Conservation (phyloP, 2,888 invertebrate genomes). For the Cartodere bifasciata region DNA sequence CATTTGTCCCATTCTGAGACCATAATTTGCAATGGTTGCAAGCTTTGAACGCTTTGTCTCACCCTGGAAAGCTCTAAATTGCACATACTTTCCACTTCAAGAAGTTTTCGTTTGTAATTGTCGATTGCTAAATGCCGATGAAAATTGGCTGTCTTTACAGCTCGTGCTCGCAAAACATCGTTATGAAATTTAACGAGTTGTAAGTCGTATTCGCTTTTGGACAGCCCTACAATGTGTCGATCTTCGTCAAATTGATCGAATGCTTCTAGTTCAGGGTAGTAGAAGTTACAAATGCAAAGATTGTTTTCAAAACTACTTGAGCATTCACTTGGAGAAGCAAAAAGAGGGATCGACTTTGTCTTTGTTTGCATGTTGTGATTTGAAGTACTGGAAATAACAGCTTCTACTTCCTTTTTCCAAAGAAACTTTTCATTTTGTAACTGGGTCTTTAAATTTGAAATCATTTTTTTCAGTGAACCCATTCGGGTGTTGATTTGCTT, state of each 20-base stretch:
- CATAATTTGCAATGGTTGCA: constrained; percentile 31
- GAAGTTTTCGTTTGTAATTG: constrained; percentile 30
- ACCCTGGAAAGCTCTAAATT: constrained; percentile 32
- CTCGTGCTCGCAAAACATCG: constrained; percentile 4
- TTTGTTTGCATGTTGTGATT: background rate
- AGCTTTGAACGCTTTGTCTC: constrained; percentile 28
- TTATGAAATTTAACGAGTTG: constrained; percentile 4
- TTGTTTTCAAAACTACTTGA: background rate
- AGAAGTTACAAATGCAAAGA: background rate
- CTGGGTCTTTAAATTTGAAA: constrained; percentile 8
- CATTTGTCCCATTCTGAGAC: constrained; percentile 32
- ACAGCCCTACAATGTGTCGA: background rate
- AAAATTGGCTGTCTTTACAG: constrained; percentile 4
- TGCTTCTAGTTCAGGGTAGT: background rate
- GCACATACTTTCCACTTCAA: constrained; percentile 35
- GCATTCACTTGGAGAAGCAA: constrained; percentile 1
- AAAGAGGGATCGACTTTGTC: background rate
- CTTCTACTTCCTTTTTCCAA: constrained; percentile 10
- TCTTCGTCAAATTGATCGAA: too few relatives aligned
- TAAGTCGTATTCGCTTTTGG: constrained; percentile 6
- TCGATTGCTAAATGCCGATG: constrained; percentile 23
- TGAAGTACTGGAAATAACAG: constrained; percentile 5
- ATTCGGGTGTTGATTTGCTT: constrained; percentile 8
- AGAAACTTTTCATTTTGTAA: constrained; percentile 8
- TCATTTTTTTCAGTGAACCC: constrained; percentile 6